Conservation (phyloP, 2,113 vertebrate species). For the Naja naja region DNA sequence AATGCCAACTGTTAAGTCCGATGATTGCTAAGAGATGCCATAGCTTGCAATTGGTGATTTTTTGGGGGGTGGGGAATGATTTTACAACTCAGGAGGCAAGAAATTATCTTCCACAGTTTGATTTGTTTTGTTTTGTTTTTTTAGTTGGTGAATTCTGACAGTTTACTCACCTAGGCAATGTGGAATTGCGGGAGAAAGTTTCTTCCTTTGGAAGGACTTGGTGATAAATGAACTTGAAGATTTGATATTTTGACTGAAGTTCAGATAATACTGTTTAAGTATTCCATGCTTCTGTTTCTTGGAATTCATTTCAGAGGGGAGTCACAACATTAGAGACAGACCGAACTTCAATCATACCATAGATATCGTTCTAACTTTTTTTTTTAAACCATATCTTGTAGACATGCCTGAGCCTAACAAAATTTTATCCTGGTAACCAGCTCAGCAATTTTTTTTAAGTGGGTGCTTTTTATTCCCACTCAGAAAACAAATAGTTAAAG, state of each 20-base stretch:
- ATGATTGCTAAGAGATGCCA: conserved; percentile 15
- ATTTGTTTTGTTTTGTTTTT: neutral
- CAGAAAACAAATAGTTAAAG: conserved; percentile 33
- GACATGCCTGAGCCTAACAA: neutral
- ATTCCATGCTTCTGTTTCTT: conserved; percentile 10
- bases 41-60: neutral
- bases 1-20: conserved; percentile 12
- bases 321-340: neutral
- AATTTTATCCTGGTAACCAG: conserved; percentile 22
- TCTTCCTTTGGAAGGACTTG: neutral
- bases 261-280: conserved; percentile 19
- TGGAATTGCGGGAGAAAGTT: neutral
- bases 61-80: neutral
- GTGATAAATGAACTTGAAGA: conserved; percentile 28
- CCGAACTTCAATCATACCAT: neutral
- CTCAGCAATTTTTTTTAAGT: conserved; percentile 20
- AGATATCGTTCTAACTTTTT: neutral
- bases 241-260: conserved; percentile 38
- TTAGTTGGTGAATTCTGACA: neutral
- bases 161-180: neutral
- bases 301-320: conserved; percentile 1
- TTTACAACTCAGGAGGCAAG: neutral
- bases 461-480: conserved; percentile 15
- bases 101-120: neutral
- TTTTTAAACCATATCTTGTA: neutral